phyloP scores from a whole-genome alignment of 1,140 invertebrate genomes.

The Lerema accius region DNA sequence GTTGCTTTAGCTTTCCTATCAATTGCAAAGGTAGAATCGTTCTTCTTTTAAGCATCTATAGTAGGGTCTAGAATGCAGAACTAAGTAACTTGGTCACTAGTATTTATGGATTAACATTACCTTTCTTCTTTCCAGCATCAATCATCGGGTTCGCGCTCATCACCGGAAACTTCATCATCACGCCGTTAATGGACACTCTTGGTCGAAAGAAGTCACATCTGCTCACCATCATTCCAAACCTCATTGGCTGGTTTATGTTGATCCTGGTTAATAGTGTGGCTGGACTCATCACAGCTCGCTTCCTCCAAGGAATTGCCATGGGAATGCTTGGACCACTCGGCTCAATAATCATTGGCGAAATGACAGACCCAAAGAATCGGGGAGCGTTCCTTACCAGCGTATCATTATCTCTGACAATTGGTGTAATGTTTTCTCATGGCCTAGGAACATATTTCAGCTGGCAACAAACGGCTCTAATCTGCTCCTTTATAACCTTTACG shows the following conservation, averaged over 20 bases:
- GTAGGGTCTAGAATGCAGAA: no score
- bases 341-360: slow-evolving; percentile 76
- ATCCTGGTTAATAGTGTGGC: slow-evolving; percentile 61
- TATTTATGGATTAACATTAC: not conserved
- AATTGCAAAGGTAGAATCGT: no score
- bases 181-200: slow-evolving; percentile 58
- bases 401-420: slow-evolving; percentile 67
- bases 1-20: no score
- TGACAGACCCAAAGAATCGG: slow-evolving; percentile 71
- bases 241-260: slow-evolving; percentile 66
- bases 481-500: slow-evolving; percentile 67
- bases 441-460: slow-evolving; percentile 65
- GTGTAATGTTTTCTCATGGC: slow-evolving; percentile 62
- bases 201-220: slow-evolving; percentile 68
- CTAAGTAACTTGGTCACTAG: no score
- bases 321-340: slow-evolving; percentile 71
- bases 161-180: slow-evolving; percentile 69
- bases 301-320: slow-evolving; percentile 73
- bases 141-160: slow-evolving; percentile 72
- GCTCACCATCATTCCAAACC: slow-evolving; percentile 56
- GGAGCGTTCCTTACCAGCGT: slow-evolving; percentile 71
- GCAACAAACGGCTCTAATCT: slow-evolving; percentile 67
- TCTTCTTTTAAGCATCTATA: no score
- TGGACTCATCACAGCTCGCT: slow-evolving; percentile 60
- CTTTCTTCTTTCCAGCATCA: slow-evolving; percentile 57